Percentiles rank a stretch among this genome's conserved stretches.
These are phyloP conservation scores for Dicyrtoma fusca DNA, from an alignment of 2,888 invertebrate genomes.

Conservation along the genomic window DNA sequence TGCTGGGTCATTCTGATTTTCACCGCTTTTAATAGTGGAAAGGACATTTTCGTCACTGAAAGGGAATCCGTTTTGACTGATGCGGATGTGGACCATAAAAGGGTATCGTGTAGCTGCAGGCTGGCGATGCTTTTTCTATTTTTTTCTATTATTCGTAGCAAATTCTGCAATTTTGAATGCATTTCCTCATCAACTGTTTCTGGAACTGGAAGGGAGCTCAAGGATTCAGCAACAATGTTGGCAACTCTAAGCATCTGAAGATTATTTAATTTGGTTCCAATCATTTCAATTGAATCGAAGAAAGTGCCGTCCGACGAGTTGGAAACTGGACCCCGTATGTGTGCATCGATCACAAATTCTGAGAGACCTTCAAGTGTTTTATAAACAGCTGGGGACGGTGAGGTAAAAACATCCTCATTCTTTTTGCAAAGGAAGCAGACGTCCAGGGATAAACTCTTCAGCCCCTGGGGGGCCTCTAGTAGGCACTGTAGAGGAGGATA, in stretches of 20 bases:
- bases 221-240: background rate
- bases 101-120: background rate
- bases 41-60: background rate
- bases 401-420: background rate
- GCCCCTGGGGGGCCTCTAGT: background rate
- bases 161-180: constrained; percentile 6
- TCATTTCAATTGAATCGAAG: background rate
- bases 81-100: constrained; percentile 14
- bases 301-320: background rate
- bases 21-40: background rate
- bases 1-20: background rate
- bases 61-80: background rate
- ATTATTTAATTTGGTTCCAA: background rate
- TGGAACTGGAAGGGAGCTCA: background rate
- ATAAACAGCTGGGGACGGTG: background rate
- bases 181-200: constrained; percentile 10
- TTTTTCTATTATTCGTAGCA: background rate
- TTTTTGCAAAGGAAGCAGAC: background rate
- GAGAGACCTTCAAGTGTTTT: background rate
- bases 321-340: background rate
- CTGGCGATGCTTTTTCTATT: background rate
- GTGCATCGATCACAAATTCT: background rate
- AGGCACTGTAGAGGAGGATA: constrained; percentile 1
- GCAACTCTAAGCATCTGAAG: background rate
- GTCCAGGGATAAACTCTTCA: constrained; percentile 11